Evolutionary conservation across 1,140 invertebrate species (phyloP).

Genomic region (Goniozus legneri): DNA sequence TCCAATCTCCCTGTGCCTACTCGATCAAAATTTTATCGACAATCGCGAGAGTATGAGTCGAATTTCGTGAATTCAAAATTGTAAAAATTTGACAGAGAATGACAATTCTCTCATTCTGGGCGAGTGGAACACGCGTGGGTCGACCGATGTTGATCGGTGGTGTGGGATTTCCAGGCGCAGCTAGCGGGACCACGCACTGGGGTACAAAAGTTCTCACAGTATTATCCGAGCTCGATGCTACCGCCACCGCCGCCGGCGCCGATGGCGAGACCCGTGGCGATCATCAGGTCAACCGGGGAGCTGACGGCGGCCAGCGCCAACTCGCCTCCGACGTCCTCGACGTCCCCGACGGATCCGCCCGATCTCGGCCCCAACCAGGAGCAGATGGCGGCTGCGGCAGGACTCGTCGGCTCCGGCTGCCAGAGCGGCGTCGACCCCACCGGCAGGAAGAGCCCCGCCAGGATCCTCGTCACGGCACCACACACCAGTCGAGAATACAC

Average conservation of each 20-base stretch:
- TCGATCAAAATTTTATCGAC: neutral
- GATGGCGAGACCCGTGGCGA: conserved; percentile 92
- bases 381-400: conserved; percentile 44
- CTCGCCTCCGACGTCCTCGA: conserved; percentile 64
- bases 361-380: conserved; percentile 41
- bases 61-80: too few relatives aligned
- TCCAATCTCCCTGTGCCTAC: conserved; percentile 34
- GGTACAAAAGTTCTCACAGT: conserved; percentile 71
- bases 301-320: conserved; percentile 50
- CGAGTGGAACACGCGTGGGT: conserved; percentile 35
- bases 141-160: conserved; percentile 47
- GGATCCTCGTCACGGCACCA: conserved; percentile 49
- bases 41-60: neutral
- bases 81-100: neutral
- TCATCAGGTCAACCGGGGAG: conserved; percentile 83
- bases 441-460: conserved; percentile 50
- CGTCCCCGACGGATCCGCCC: conserved; percentile 54
- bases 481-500: conserved; percentile 70
- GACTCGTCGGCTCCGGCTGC: conserved; percentile 50
- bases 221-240: conserved; percentile 85
- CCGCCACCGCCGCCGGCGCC: conserved; percentile 94
- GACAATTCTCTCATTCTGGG: conserved; percentile 13
- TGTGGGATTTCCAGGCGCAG: conserved; percentile 55
- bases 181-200: conserved; percentile 60
- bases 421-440: conserved; percentile 52